Evolutionary conservation across 1,140 invertebrate genomes (phyloP).

Genomic region (Globodera ellingtonae): DNA sequence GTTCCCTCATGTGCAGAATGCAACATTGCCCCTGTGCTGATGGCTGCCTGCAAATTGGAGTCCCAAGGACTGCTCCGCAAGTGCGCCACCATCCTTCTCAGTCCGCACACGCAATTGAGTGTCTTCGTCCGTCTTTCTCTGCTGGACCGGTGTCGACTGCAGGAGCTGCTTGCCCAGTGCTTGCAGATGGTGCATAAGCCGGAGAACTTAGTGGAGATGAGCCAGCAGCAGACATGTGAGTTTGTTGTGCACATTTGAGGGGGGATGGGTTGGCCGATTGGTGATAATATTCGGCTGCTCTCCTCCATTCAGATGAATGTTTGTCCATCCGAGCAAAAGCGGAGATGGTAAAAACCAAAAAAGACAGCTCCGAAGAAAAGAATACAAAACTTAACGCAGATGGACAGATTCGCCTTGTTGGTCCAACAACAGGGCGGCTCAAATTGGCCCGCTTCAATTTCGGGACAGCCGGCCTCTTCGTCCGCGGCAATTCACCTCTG

Average conservation of each 20-base stretch:
- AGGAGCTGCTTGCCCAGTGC: slow-evolving; percentile 59
- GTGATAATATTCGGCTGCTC: not conserved
- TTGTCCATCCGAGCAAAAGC: slow-evolving; percentile 57
- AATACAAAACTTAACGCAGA: not conserved
- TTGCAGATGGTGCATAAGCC: slow-evolving; percentile 59
- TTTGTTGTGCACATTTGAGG: not conserved
- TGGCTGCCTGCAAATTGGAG: slow-evolving; percentile 65
- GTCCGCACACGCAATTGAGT: slow-evolving; percentile 58
- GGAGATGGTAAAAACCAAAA: slow-evolving; percentile 36
- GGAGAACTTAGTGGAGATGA: slow-evolving; percentile 63
- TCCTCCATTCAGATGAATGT: slow-evolving; percentile 56
- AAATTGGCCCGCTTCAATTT: not conserved
- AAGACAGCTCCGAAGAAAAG: not conserved
- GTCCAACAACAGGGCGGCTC: slow-evolving; percentile 49
- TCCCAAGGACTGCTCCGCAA: slow-evolving; percentile 60
- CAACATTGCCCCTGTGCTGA: slow-evolving; percentile 63
- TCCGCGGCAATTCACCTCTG: not conserved
- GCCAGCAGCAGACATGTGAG: slow-evolving; percentile 63
- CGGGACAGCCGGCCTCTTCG: not conserved
- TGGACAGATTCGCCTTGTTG: slow-evolving; percentile 57
- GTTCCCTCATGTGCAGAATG: slow-evolving; percentile 44
- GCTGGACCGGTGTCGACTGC: slow-evolving; percentile 61
- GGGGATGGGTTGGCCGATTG: not conserved
- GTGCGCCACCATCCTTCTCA: slow-evolving; percentile 59
- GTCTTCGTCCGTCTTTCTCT: slow-evolving; percentile 63